These are phyloP conservation scores for Varecia variegata DNA, from an alignment of 2,797 vertebrate species.

Conservation along the genomic window DNA sequence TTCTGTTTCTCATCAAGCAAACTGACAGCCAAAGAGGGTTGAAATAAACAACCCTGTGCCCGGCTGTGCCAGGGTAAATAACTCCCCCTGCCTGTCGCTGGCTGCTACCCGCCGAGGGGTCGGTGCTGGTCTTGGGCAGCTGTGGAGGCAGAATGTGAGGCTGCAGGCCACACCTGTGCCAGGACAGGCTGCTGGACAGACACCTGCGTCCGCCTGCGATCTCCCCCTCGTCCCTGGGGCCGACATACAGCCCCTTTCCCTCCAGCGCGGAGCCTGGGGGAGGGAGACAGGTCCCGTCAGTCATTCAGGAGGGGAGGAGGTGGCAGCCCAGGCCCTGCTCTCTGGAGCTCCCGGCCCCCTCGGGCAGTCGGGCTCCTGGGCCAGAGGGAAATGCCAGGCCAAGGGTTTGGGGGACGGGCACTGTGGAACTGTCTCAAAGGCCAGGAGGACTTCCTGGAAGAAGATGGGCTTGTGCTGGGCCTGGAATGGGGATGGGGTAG, in stretches of 20 bases:
- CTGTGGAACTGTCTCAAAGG: neutral
- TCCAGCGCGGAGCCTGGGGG: neutral
- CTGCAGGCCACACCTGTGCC: neutral
- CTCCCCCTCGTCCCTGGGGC: neutral
- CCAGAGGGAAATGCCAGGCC: neutral
- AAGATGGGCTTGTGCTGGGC: neutral
- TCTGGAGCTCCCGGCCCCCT: neutral
- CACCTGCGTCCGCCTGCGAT: neutral
- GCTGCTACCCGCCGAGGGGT: neutral
- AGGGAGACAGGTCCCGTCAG: neutral
- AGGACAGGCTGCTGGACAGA: neutral
- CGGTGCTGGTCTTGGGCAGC: neutral
- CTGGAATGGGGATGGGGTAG: neutral
- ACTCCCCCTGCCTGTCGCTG: fast-evolving
- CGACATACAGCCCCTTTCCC: neutral
- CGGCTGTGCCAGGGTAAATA: neutral
- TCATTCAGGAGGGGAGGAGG: neutral
- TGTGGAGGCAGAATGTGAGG: neutral
- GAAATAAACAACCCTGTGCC: neutral
- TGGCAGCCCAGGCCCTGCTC: neutral
- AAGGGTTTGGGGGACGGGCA: neutral
- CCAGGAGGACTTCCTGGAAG: neutral
- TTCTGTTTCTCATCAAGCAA: conserved; percentile 61
- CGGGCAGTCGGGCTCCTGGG: neutral
- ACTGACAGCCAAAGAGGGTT: neutral